These are phyloP conservation scores for Aradophagus sp. DNA, from an alignment of 1,140 invertebrate genomes.

Conservation along the genomic window DNA sequence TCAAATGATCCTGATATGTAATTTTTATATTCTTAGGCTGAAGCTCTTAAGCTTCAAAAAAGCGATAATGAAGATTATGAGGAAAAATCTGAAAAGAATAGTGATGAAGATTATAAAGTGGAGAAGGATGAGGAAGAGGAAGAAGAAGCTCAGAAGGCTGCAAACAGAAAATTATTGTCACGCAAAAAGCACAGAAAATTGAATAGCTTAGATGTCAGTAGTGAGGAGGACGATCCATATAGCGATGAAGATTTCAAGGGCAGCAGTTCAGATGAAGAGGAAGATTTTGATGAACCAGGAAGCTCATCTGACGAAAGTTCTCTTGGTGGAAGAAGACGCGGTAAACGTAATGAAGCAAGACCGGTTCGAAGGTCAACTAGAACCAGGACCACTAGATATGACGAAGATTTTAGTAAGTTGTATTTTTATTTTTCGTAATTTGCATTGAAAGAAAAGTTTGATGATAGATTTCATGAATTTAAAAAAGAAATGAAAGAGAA, in stretches of 20 bases:
- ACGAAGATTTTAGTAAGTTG: constrained; percentile 76
- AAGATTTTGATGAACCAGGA: constrained; percentile 77
- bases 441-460: neutral
- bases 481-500: too few species aligned
- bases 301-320: constrained; percentile 78
- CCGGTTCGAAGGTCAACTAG: constrained; percentile 78
- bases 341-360: constrained; percentile 66
- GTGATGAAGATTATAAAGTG: constrained; percentile 73
- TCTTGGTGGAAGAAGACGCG: constrained; percentile 68
- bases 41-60: constrained; percentile 37
- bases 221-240: constrained; percentile 86
- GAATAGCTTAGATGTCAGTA: constrained; percentile 87
- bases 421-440: constrained; percentile 15
- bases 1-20: too few species aligned
- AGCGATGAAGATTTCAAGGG: constrained; percentile 92
- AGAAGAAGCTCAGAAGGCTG: constrained; percentile 58
- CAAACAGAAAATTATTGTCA: constrained; percentile 64
- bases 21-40: constrained; percentile 8
- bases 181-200: constrained; percentile 84
- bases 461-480: neutral
- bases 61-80: constrained; percentile 71
- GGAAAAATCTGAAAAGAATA: constrained; percentile 73
- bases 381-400: constrained; percentile 76
- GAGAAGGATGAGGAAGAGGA: constrained; percentile 66
- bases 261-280: constrained; percentile 78